A percentile compares a stretch with the other conserved stretches of the same genome.
These are phyloP conservation scores for Holacanthus passer DNA, from an alignment of 2,113 vertebrate species.

Conservation along the genomic window DNA sequence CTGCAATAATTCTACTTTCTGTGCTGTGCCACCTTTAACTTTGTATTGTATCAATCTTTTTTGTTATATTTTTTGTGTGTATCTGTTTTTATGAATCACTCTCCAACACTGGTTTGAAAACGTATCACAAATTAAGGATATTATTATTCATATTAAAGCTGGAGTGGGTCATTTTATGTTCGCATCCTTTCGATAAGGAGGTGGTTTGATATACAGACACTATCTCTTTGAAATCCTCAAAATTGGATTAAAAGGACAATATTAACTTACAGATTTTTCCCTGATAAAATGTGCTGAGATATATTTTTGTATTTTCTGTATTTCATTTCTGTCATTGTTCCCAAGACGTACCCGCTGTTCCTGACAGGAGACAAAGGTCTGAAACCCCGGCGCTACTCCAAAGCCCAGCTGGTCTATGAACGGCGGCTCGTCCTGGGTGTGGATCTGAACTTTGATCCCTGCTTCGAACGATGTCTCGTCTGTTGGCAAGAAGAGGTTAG, in stretches of 20 bases:
- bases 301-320: not conserved
- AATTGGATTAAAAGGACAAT: not conserved
- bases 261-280: not conserved
- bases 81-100: not conserved
- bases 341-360: constrained; percentile 92
- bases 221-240: not conserved
- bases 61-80: not conserved
- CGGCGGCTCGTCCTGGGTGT: constrained; percentile 96
- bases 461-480: constrained; percentile 99
- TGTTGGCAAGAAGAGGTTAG: constrained; percentile 70
- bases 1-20: too few species aligned
- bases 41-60: not conserved
- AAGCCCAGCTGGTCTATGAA: constrained; percentile 99
- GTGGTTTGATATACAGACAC: constrained; percentile 1
- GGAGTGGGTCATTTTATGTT: not conserved
- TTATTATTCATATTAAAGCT: not conserved
- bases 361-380: constrained; percentile 99
- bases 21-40: not conserved
- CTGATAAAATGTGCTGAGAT: not conserved
- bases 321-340: not conserved
- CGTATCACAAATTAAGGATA: not conserved
- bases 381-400: constrained; percentile 97
- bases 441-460: constrained; percentile 99
- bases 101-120: not conserved
- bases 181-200: not conserved